Evolutionary conservation across 2,888 invertebrate species (phyloP).

Genomic region (Liopterus haemorrhoidalis): DNA sequence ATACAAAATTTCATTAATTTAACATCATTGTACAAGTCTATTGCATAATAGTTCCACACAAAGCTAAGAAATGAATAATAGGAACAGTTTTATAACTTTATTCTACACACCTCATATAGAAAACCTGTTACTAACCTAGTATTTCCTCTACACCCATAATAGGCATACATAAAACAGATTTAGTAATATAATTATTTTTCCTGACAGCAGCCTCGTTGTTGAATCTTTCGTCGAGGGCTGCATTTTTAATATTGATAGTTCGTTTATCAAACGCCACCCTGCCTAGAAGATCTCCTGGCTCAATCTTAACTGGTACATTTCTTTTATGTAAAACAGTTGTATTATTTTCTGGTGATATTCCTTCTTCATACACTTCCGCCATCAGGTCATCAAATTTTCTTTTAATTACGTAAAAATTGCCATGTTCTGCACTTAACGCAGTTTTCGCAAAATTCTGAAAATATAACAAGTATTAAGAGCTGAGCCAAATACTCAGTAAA

Average conservation of each 20-base stretch:
- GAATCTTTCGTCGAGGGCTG: constrained; percentile 47
- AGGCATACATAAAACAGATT: constrained; percentile 53
- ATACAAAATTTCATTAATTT: too few relatives aligned
- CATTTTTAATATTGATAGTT: constrained; percentile 51
- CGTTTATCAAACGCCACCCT: constrained; percentile 51
- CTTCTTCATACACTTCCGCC: constrained; percentile 58
- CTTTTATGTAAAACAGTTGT: constrained; percentile 48
- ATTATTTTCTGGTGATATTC: constrained; percentile 41
- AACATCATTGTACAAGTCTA: too few relatives aligned
- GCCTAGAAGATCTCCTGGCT: constrained; percentile 50
- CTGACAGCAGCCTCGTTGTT: constrained; percentile 46
- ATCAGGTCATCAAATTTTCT: constrained; percentile 45
- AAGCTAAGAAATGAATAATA: too few relatives aligned
- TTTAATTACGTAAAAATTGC: constrained; percentile 54
- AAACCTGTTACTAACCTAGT: constrained; percentile 48
- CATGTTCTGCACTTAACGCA: constrained; percentile 53
- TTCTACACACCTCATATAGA: too few relatives aligned
- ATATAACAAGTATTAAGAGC: constrained; percentile 8
- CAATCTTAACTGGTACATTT: constrained; percentile 50
- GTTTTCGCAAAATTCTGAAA: constrained; percentile 53
- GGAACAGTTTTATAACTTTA: too few relatives aligned
- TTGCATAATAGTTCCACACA: too few relatives aligned
- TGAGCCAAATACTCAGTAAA: too few relatives aligned
- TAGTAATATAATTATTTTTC: constrained; percentile 50
- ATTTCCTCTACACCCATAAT: constrained; percentile 49